Base-by-base conservation (phyloP, 2,888 invertebrate genomes). In the Spatulosminthurus flaviceps region DNA sequence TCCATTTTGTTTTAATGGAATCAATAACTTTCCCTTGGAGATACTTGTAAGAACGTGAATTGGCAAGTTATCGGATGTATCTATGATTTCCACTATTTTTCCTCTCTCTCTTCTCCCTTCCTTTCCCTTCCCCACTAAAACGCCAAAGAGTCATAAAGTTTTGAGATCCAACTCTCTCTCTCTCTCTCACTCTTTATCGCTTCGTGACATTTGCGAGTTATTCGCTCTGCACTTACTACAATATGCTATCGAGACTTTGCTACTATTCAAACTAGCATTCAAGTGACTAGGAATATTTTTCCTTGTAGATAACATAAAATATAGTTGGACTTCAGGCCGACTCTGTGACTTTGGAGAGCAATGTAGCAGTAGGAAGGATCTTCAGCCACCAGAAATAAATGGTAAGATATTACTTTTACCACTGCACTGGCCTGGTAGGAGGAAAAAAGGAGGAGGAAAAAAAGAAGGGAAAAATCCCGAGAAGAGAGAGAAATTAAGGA, bases 291-390 rank as follows among this genome's bases (percentile, higher is more conserved):
- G 34, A 34, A 51, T 2, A 51, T 51, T 51, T 51, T 51, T 19
- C 5, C n/a, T 51, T 51, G 7, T 28, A 80, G 80, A 73, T 21
- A 78, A 82, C 13, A 71, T 80, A 0, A 80, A 83, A 4, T 95
- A 95, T 90, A 95, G 95, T 87, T 96, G 96, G 96, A 95, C 95
- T 19, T 94, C 95, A 1, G 96, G 96, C 75, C 92, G 95, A 85
- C 91, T 95, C 77, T 96, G 96, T 87, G 95, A 96, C 90, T 96
- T 96, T 90, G 94, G 67, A 22, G 61, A 70, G 28, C 34, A 78
- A 26, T 78, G 77, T 22, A 70, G n/a, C 19, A 43, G 69, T 19
- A 26, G 41, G 34, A 60, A 51, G 28, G 71, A 70, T 43, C 26
- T 78, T 24, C 61, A 78, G 24, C 71, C 69, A 51, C 42, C 67